Base-by-base conservation (phyloP, 2,888 invertebrate species). In the Erebia epiphron region DNA sequence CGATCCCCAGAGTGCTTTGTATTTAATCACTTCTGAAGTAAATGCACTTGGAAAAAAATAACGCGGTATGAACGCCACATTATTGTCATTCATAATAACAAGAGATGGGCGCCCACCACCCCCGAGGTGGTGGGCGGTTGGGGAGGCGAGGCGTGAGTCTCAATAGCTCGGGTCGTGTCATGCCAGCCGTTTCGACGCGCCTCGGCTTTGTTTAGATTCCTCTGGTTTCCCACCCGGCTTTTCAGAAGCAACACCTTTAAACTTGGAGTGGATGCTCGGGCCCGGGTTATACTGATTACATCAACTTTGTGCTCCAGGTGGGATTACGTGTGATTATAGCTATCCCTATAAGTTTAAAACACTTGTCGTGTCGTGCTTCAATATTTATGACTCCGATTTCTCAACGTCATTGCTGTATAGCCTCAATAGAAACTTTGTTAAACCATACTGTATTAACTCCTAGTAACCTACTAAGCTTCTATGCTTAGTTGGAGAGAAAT, bases 11-110 rank as follows among this genome's bases (percentile, higher is more conserved):
- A 83, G 84, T 87, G 67, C 86, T 85, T 83, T 86, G 83, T 87
- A 86, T 92, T 92, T 92, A 92, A 92, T 92, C 91, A 90, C 89
- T 86, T 87, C 88, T 88, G 87, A 91, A 79, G 76, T 77, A 89
- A 91, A 91, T 89, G 85, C 84, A 81, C 81, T 80, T 79, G 80
- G 87, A 82, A 88, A 90, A 91, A 91, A 90, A 89, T 88, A 85
- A 82, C 80, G 80, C 82, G 85, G 77, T 88, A 88, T 88, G 86
- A 79, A 84, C 86, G 85, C 85, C 83, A 85, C 87, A 88, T 86
- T 91, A 92, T 92, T 92, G 92, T 92, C 92, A 91, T 92, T 92
- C 91, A 93, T 91, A 90, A 92, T 91, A 90, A 89, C 89, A 80
- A 80, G 80, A 79, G 77, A 76, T n/a, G 76, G 54, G 69, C 10